Evolutionary conservation across 2,797 vertebrate genomes (phyloP), one percentile per base, ranked within the genome.

Genomic region (Manis javanica): DNA sequence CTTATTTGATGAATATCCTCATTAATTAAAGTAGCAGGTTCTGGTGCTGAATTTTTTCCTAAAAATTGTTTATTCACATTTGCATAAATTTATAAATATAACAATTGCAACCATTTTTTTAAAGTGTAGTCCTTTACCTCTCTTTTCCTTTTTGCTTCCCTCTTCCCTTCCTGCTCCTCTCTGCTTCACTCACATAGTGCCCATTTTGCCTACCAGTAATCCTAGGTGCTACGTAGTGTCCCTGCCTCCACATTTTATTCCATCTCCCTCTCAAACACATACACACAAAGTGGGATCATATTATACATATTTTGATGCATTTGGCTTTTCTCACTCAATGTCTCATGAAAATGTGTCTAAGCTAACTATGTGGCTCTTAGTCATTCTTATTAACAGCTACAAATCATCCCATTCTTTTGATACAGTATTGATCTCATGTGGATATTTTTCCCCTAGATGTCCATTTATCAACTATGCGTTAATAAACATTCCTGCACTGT

Each of bases 271-370:
- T 63, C 14, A 63, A 49, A 61, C 16, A 61, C 29, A 66, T 16
- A 75, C 34, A 39, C 49, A 77, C 68, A 66, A 7, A 77, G 7
- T 53, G 55, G 16, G 53, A 77, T 90, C 9, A n/a, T 42, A 19
- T 53, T 87, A 57, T 37, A 14, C 15, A 82, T 0, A 37, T 0
- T 77, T 85, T 19, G 39, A 68, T 29, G 9, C 8, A 78, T 64
- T 68, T 92, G 91, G 37, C 31, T 86, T 84, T 91, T 95, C 71
- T 92, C 18, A 68, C 34, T 59, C 37, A 90, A 9, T 61, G 75
- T 7, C 31, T 88, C 61, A 63, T 78, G n/a, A 87, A 91, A 90
- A 90, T 95, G 51, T 96, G 37, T 94, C 21, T 11, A 72, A 18
- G 64, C 12, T 18, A 31, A 81, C 39, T 86, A 24, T 39, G n/a